Evolutionary conservation across 1,140 invertebrate genomes (phyloP), one percentile per base, ranked within the genome.

Genomic region (Lethocerus indicus): DNA sequence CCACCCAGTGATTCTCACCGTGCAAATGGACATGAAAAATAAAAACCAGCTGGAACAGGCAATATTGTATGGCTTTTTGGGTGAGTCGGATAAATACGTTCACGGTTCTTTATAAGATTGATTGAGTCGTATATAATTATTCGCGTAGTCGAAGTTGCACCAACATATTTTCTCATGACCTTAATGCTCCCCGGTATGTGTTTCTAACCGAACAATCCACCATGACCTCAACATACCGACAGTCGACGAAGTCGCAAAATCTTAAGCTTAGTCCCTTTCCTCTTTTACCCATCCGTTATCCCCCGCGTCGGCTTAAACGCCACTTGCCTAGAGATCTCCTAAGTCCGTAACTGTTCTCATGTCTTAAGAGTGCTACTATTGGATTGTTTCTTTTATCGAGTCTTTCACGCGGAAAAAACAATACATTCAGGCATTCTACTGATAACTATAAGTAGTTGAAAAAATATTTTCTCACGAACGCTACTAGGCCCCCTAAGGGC

Each of bases 21-120:
- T 87, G 13, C 82, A 84, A 64, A 78, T 85, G 36, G 82, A 86
- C 58, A 85, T 86, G 82, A 69, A 71, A 55, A 70, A 76, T 35
- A 78, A 78, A 51, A 61, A 66, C 1, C 71, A 76, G 51, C 72
- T 85, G 16, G 68, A 73, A 52, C 66, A 66, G 56, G 80, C 78
- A 1, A 69, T 83, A 4, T 48, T 81, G 1, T 61, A 67, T 28
- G 77, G 75, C 16, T 84, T 83, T 63, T 54, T 70, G 27, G 64
- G 78, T 80, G 54, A 5, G 5, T 41, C 35, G 36, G 2, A 46
- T 13, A 13, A 47, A 9, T 35, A n/a, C 29, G 7, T 9, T 32
- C n/a, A n/a, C n/a, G n/a, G 29, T 32, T 9, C n/a, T 32, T 9
- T 32, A 32, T 32, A 32, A 9, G 7, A 9, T 32, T 26, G 35